Evolutionary conservation across 2,888 invertebrate species (phyloP).

Genomic region (Danaus chrysippus): DNA sequence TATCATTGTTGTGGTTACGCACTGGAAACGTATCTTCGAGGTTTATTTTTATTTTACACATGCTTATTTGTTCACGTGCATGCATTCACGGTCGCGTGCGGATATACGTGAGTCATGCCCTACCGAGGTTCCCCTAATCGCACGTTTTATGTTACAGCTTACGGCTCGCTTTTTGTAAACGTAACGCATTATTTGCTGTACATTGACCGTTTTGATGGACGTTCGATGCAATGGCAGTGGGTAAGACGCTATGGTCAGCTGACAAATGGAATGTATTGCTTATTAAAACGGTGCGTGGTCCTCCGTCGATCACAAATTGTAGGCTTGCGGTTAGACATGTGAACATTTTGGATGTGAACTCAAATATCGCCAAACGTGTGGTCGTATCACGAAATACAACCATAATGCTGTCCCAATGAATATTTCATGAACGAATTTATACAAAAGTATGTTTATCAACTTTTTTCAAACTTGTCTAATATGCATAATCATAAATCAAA

Average conservation of each 20-base stretch:
- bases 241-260: constrained; percentile 17
- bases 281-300: constrained; percentile 21
- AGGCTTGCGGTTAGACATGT: constrained; percentile 34
- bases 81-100: constrained; percentile 52
- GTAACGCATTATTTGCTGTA: constrained; percentile 11
- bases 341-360: constrained; percentile 34
- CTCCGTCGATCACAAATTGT: constrained; percentile 35
- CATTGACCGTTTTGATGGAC: constrained; percentile 18
- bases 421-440: neutral
- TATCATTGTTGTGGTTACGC: constrained; percentile 1
- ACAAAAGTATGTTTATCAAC: constrained; percentile 16
- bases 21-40: neutral
- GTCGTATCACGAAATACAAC: constrained; percentile 35
- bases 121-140: constrained; percentile 38
- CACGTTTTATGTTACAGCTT: constrained; percentile 12
- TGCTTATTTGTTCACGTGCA: constrained; percentile 34
- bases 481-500: no score
- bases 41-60: constrained; percentile 12
- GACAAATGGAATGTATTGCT: constrained; percentile 15
- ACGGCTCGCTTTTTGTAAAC: neutral
- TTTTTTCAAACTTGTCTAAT: constrained; percentile 18
- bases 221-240: neutral
- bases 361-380: constrained; percentile 31
- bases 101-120: constrained; percentile 50
- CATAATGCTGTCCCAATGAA: constrained; percentile 19